A percentile compares a stretch with the other conserved stretches of the same genome.
These are phyloP conservation scores for Neomorphus geoffroyi DNA, from an alignment of 2,797 vertebrate species.

Conservation along the genomic window DNA sequence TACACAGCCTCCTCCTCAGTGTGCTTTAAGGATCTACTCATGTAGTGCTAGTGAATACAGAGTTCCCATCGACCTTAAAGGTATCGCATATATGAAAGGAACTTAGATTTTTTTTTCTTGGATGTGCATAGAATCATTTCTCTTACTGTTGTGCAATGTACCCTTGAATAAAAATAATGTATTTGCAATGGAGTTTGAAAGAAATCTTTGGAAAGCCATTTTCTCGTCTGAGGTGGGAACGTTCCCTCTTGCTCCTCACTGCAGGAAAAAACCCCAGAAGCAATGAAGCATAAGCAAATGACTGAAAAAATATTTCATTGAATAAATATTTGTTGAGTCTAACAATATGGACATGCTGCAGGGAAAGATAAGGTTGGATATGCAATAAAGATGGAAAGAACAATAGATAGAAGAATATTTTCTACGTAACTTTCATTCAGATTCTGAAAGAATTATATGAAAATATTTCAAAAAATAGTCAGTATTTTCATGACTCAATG, in stretches of 20 bases:
- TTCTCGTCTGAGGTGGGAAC: background rate
- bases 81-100: background rate
- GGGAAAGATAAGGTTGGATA: background rate
- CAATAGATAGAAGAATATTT: background rate
- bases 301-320: background rate
- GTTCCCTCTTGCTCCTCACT: background rate
- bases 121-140: background rate
- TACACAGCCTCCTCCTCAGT: background rate
- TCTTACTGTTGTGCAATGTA: background rate
- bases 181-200: background rate
- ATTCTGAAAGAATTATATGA: background rate
- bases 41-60: background rate
- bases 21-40: background rate
- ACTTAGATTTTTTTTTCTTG: background rate
- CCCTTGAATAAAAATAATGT: background rate
- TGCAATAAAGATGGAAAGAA: background rate
- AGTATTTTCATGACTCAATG: background rate
- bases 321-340: background rate
- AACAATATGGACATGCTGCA: background rate
- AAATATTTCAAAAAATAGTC: background rate
- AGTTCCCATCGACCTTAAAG: background rate
- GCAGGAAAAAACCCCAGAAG: background rate
- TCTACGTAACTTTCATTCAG: background rate
- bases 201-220: background rate
- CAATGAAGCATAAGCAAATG: background rate